A percentile compares a stretch with the other conserved stretches of the same genome.
Conservation (phyloP, 1,140 invertebrate species). For the Lordiphosa collinella region DNA sequence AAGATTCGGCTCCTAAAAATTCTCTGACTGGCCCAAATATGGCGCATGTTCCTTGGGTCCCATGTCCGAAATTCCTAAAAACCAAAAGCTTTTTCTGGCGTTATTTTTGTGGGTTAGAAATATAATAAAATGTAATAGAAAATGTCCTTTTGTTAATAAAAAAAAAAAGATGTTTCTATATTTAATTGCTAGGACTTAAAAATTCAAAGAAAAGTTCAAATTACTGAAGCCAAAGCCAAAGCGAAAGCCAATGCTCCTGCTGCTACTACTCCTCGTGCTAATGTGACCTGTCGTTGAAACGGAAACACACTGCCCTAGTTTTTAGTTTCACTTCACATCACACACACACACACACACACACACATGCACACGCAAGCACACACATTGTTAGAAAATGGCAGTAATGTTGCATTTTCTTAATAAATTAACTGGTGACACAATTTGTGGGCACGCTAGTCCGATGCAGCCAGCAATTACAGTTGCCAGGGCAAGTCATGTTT, state of each 20-base stretch:
- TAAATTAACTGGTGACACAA: slow-evolving; percentile 41
- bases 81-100: no score
- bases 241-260: not conserved
- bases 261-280: slow-evolving; percentile 2
- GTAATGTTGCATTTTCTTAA: slow-evolving; percentile 45
- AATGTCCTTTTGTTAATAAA: not conserved
- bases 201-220: not conserved
- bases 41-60: no score
- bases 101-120: no score
- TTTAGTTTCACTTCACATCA: slow-evolving; percentile 47
- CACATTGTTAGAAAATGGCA: slow-evolving; percentile 17
- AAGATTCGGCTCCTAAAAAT: not conserved
- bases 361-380: slow-evolving; percentile 5
- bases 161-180: no score
- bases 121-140: no score
- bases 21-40: not conserved
- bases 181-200: not conserved
- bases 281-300: slow-evolving; percentile 55
- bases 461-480: slow-evolving; percentile 5
- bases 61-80: no score
- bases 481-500: slow-evolving; percentile 4
- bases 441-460: slow-evolving; percentile 38
- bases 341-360: slow-evolving; percentile 1
- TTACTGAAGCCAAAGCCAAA: no score
- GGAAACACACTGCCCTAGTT: slow-evolving; percentile 79